Conservation (phyloP, 2,888 invertebrate species). For the Calliscelio sp. region DNA sequence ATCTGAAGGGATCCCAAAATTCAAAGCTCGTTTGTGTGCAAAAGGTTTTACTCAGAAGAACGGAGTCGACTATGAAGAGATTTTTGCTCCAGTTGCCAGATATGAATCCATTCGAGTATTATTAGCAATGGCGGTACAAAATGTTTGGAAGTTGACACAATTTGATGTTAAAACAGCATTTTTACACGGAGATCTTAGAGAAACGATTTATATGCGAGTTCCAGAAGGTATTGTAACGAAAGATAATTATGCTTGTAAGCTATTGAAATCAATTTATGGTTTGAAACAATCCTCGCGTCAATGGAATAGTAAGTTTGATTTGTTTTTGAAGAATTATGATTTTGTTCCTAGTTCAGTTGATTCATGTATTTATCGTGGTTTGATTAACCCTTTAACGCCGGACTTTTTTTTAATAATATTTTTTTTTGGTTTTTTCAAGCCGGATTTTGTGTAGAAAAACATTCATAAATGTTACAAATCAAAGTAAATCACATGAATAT, state of each 20-base stretch:
- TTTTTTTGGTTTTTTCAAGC: too few species aligned
- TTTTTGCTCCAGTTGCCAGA: constrained; percentile 79
- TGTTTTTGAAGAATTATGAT: constrained; percentile 75
- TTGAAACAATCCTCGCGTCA: constrained; percentile 82
- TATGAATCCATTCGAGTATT: constrained; percentile 76
- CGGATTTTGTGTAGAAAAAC: too few species aligned
- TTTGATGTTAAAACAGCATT: constrained; percentile 81
- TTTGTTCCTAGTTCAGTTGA: constrained; percentile 78
- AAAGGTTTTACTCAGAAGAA: constrained; percentile 25
- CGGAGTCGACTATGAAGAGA: constrained; percentile 72
- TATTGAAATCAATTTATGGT: constrained; percentile 80
- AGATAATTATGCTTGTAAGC: constrained; percentile 76
- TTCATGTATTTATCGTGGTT: constrained; percentile 78
- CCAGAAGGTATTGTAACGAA: constrained; percentile 78
- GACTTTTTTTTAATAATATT: too few species aligned
- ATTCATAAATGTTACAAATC: too few species aligned
- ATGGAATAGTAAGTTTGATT: constrained; percentile 80
- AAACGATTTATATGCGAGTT: constrained; percentile 81
- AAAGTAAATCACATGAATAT: too few species aligned
- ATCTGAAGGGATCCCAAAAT: constrained; percentile 6
- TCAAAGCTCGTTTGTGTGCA: constrained; percentile 36
- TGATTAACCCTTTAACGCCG: too few species aligned
- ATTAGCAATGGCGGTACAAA: constrained; percentile 73
- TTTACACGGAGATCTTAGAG: constrained; percentile 78
- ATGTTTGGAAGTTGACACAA: constrained; percentile 65